A percentile compares a stretch with the other conserved stretches of the same genome.
Evolutionary conservation across 2,113 vertebrate genomes (phyloP).

Genomic region (Lathamus discolor): DNA sequence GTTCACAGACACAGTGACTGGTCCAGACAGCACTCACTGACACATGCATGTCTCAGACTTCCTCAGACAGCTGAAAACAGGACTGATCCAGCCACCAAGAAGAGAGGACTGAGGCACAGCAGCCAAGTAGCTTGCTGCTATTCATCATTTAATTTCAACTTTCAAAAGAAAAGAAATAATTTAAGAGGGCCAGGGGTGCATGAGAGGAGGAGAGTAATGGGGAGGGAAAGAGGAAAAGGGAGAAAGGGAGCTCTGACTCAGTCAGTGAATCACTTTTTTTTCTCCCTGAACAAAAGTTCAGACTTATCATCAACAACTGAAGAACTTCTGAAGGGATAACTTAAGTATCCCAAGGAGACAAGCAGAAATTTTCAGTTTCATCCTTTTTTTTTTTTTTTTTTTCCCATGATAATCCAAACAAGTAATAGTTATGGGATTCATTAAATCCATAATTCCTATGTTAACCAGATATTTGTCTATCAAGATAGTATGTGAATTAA

Average conservation of each 20-base stretch:
- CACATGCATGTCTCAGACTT: conserved; percentile 27
- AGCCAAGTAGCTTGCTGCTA: conserved; percentile 39
- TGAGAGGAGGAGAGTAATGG: background rate
- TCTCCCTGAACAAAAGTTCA: conserved; percentile 39
- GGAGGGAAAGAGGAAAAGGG: background rate
- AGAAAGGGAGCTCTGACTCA: conserved; percentile 42
- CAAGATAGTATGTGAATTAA: background rate
- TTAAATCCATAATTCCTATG: background rate
- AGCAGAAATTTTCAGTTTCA: background rate
- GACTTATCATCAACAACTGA: conserved; percentile 9
- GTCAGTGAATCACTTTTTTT: conserved; percentile 56
- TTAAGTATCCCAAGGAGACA: conserved; percentile 20
- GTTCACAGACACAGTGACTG: background rate
- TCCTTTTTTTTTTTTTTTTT: background rate
- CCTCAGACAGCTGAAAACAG: background rate
- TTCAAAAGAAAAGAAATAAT: conserved; percentile 31
- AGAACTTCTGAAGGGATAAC: conserved; percentile 39
- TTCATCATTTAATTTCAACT: conserved; percentile 51
- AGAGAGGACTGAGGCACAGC: conserved; percentile 7
- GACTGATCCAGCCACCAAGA: conserved; percentile 34
- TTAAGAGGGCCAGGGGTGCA: background rate
- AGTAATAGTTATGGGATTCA: background rate
- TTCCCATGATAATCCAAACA: background rate
- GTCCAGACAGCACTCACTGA: conserved; percentile 46
- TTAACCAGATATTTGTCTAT: background rate